Conservation (phyloP, 2,888 invertebrate species). For the Odiellus spinosus region DNA sequence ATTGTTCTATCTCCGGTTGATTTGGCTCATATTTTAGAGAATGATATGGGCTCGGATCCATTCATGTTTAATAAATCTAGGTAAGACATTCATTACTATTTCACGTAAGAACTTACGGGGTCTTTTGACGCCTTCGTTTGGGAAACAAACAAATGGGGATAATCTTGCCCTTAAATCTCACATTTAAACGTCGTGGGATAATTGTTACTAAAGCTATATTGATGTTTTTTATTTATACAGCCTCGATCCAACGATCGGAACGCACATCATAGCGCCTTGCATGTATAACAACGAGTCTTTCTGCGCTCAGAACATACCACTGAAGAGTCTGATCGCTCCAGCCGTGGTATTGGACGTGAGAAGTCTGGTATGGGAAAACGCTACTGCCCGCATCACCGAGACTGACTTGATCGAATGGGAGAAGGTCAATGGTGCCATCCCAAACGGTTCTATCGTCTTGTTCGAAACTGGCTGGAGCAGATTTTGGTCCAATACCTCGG, state of each 20-base stretch:
- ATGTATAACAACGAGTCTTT: conserved; percentile 37
- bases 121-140: too few species aligned
- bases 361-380: conserved; percentile 3
- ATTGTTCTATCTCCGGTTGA: too few species aligned
- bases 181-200: too few species aligned
- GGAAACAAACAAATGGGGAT: too few species aligned
- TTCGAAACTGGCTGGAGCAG: conserved; percentile 31
- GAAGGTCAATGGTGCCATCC: conserved; percentile 29
- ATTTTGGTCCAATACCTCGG: conserved; percentile 23
- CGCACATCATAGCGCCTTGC: conserved; percentile 46
- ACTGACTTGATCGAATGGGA: conserved; percentile 28
- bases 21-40: too few species aligned
- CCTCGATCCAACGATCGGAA: conserved; percentile 29
- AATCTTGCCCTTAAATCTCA: too few species aligned
- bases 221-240: too few species aligned
- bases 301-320: conserved; percentile 38
- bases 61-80: too few species aligned
- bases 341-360: conserved; percentile 18
- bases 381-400: conserved; percentile 8
- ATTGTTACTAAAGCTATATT: too few species aligned
- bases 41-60: too few species aligned
- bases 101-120: too few species aligned
- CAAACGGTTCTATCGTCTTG: conserved; percentile 32
- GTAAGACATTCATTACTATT: too few species aligned
- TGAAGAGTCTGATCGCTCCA: conserved; percentile 30